Evolutionary conservation across 2,888 invertebrate species (phyloP), one percentile per base, ranked within the genome.

Genomic region (Crossocerus cetratus): DNA sequence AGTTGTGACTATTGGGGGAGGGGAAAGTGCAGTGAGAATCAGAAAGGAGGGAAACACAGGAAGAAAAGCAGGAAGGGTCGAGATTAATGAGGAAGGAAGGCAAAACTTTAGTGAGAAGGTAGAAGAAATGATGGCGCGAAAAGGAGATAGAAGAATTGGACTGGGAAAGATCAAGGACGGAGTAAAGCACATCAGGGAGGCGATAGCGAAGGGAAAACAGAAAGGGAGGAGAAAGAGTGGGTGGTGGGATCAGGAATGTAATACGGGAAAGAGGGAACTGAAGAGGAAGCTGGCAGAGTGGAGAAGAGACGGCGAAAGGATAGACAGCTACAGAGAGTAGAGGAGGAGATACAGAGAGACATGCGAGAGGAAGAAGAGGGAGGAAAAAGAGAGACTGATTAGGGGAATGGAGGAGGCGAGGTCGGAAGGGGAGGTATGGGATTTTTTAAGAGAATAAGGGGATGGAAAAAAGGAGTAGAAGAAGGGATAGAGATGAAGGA

Each of bases 51-150:
- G 13, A 20, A 14, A 44, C 14, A 45, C n/a, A n/a, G n/a, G n/a
- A n/a, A n/a, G n/a, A n/a, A n/a, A n/a, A n/a, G n/a, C n/a, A n/a
- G n/a, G n/a, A n/a, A n/a, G n/a, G n/a, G n/a, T n/a, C n/a, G n/a
- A n/a, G n/a, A n/a, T n/a, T n/a, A n/a, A n/a, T n/a, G 60, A 42
- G 13, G 45, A 43, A 44, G 60, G 58, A 58, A 23, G n/a, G 32
- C 18, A 42, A n/a, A 2, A 58, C 18, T 18, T 32, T 2, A 13
- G 18, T 44, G 60, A 43, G 45, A 20, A 22, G 5, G 16, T 56
- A 21, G 8, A 56, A 3, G 8, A 23, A 56, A 56, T 4, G n/a
- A n/a, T 8, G 20, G 3, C 3, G 5, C 21, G n/a, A 56, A 5
- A 22, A 56, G 22, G 22, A 8, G 21, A 56, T 11, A 44, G 8